A percentile compares a stretch with the other conserved stretches of the same genome.
phyloP scores from a whole-genome alignment of 2,888 invertebrate species.

The Lacanobia wlatinum region DNA sequence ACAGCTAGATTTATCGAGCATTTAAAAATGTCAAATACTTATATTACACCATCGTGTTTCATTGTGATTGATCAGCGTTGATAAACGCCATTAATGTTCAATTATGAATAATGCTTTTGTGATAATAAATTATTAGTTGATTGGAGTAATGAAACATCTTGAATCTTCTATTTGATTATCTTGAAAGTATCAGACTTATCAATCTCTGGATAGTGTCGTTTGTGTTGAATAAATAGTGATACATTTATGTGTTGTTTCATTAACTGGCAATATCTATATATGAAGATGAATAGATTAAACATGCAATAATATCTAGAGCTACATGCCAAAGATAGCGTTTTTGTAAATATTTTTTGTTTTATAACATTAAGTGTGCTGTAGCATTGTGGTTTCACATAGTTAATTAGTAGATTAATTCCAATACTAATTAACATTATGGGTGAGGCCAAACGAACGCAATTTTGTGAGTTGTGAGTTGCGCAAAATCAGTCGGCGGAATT shows the following conservation, averaged over 20 bases:
- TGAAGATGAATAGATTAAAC: neutral
- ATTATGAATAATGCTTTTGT: neutral
- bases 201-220: neutral
- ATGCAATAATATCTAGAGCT: neutral
- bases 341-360: too few relatives aligned
- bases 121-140: slow-evolving; percentile 1
- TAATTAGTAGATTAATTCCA: too few relatives aligned
- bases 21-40: neutral
- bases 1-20: slow-evolving; percentile 3
- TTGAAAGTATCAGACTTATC: slow-evolving; percentile 21
- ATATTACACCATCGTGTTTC: neutral
- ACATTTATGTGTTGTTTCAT: slow-evolving; percentile 3
- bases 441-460: too few relatives aligned
- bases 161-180: neutral
- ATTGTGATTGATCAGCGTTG: slow-evolving; percentile 1
- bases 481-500: too few relatives aligned
- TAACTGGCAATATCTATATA: too few relatives aligned
- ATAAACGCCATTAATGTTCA: slow-evolving; percentile 4
- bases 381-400: too few relatives aligned
- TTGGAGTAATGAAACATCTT: neutral
- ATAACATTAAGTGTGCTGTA: too few relatives aligned
- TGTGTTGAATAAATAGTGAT: neutral
- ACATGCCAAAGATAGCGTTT: too few relatives aligned
- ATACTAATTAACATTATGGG: too few relatives aligned
- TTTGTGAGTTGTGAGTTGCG: too few relatives aligned